phyloP scores from a whole-genome alignment of 1,140 invertebrate species.

The Caenorhabditis remanei region DNA sequence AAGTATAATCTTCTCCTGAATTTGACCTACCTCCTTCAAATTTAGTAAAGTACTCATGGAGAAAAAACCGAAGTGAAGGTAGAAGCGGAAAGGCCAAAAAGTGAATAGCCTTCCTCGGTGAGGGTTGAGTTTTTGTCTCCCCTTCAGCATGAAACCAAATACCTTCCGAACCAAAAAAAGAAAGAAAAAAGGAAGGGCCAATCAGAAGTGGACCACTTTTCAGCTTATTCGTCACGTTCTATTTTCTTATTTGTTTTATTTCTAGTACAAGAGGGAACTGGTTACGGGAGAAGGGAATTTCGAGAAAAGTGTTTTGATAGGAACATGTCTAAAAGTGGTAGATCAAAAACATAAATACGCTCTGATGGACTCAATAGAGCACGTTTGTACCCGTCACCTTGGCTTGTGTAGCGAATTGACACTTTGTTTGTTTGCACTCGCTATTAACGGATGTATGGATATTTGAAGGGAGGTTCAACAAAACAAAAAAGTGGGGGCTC shows the following conservation, averaged over 20 bases:
- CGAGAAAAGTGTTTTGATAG: not conserved
- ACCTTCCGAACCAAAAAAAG: not conserved
- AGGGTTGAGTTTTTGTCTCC: slow-evolving; percentile 15
- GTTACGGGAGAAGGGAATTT: not conserved
- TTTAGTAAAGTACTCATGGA: not conserved
- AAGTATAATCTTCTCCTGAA: not conserved
- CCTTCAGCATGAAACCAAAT: slow-evolving; percentile 29
- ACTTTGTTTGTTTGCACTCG: slow-evolving; percentile 13
- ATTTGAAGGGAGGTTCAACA: not conserved
- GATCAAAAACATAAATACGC: no score
- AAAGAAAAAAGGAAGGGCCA: not conserved
- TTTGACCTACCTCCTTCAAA: not conserved
- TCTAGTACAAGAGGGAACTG: not conserved
- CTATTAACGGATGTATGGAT: not conserved
- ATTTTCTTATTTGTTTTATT: not conserved
- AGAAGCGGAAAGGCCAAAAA: not conserved
- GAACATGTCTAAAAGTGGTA: no score
- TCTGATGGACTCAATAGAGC: not conserved
- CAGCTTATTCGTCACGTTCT: not conserved
- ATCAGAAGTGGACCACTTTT: not conserved
- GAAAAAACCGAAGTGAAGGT: not conserved
- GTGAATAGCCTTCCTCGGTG: not conserved
- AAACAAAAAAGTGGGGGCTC: no score
- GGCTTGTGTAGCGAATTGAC: not conserved
- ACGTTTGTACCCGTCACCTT: not conserved